Percentiles rank a stretch among this genome's conserved stretches.
These are phyloP conservation scores for Spicauda simplicius DNA, from an alignment of 2,888 invertebrate genomes.

Conservation along the genomic window DNA sequence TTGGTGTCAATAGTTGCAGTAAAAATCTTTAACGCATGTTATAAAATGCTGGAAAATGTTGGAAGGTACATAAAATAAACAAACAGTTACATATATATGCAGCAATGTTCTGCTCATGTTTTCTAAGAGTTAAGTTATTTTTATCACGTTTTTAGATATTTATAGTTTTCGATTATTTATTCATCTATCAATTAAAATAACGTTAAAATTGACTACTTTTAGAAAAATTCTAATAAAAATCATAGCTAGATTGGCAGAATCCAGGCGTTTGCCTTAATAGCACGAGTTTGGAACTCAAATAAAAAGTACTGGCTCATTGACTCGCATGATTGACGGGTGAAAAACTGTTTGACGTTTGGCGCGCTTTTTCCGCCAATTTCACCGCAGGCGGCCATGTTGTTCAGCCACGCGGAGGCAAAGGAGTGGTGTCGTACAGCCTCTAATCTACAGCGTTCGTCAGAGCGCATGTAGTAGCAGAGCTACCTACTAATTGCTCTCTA, in stretches of 20 bases:
- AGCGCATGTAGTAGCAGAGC: slow-evolving; percentile 19
- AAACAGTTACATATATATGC: no score
- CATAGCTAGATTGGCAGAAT: background rate
- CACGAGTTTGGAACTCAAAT: background rate
- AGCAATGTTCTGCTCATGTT: no score
- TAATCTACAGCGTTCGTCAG: slow-evolving; percentile 38
- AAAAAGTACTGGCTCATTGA: slow-evolving; percentile 6
- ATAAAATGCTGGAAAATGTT: no score
- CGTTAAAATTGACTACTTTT: no score
- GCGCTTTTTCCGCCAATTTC: slow-evolving; percentile 34
- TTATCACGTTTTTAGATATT: no score
- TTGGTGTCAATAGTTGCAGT: background rate
- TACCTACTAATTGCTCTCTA: slow-evolving; percentile 33
- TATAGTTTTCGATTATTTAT: no score
- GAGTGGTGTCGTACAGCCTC: slow-evolving; percentile 40
- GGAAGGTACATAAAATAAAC: no score
- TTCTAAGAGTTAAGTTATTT: no score
- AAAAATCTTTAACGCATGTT: no score
- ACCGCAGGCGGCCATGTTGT: slow-evolving; percentile 26
- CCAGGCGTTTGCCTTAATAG: background rate
- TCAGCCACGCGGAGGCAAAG: slow-evolving; percentile 29
- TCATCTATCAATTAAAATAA: no score
- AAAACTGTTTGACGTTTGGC: slow-evolving; percentile 31
- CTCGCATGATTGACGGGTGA: slow-evolving; percentile 3
- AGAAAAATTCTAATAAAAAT: no score